A percentile compares a stretch with the other conserved stretches of the same genome.
These are phyloP conservation scores for Cyprinodon diabolis DNA, from an alignment of 2,797 vertebrate genomes.

Conservation along the genomic window DNA sequence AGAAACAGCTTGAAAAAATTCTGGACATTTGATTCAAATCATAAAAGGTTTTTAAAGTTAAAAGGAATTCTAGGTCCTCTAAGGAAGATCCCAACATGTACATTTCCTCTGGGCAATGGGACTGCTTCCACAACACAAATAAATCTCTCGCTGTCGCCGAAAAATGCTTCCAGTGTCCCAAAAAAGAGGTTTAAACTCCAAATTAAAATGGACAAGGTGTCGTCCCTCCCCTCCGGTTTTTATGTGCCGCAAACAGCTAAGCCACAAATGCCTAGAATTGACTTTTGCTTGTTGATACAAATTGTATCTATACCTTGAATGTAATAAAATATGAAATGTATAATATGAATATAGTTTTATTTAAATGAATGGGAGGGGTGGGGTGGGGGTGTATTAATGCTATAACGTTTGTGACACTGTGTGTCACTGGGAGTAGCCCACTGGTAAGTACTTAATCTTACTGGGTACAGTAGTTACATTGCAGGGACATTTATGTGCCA, in stretches of 20 bases:
- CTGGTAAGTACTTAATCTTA: constrained; percentile 89
- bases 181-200: constrained; percentile 21
- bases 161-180: constrained; percentile 16
- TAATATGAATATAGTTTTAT: constrained; percentile 85
- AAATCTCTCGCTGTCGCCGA: constrained; percentile 2
- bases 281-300: constrained; percentile 99
- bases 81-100: not conserved
- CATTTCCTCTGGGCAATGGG: constrained; percentile 33
- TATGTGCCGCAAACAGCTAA: constrained; percentile 86
- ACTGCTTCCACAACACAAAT: constrained; percentile 31
- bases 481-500: constrained; percentile 84
- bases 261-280: constrained; percentile 98
- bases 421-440: constrained; percentile 98
- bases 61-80: not conserved
- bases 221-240: constrained; percentile 39
- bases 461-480: constrained; percentile 92
- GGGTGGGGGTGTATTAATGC: constrained; percentile 70
- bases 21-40: not conserved
- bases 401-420: constrained; percentile 96
- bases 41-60: not conserved
- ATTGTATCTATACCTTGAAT: constrained; percentile 99
- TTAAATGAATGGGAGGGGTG: constrained; percentile 70
- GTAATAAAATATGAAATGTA: constrained; percentile 94
- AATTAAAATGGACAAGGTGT: constrained; percentile 19
- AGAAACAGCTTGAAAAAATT: not conserved